phyloP scores from a whole-genome alignment of 2,888 invertebrate genomes.

The Danaus chrysippus region DNA sequence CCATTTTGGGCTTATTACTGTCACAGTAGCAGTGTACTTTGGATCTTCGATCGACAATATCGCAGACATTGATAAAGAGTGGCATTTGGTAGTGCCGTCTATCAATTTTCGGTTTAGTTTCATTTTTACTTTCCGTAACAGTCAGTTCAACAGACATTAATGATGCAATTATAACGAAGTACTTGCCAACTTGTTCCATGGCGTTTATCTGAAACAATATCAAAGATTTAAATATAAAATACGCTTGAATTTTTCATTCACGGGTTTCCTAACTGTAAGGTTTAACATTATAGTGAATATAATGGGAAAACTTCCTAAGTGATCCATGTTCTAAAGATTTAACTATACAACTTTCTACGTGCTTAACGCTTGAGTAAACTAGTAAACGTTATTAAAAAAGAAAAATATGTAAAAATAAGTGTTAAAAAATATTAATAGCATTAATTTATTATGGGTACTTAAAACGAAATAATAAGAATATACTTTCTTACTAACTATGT shows the following conservation, averaged over 20 bases:
- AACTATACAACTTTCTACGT: background rate
- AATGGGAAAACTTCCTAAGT: conserved; percentile 10
- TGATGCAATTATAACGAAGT: conserved; percentile 63
- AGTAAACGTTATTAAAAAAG: too few relatives aligned
- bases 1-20: conserved; percentile 68
- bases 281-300: background rate
- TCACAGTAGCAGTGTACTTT: conserved; percentile 75
- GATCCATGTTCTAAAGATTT: background rate
- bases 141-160: conserved; percentile 65
- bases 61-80: conserved; percentile 68
- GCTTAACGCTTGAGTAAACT: too few relatives aligned
- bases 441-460: too few relatives aligned
- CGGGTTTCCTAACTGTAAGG: background rate
- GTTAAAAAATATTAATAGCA: too few relatives aligned
- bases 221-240: conserved; percentile 11
- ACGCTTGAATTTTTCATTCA: background rate
- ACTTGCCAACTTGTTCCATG: conserved; percentile 64
- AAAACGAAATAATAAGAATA: too few relatives aligned
- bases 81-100: conserved; percentile 61
- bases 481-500: too few relatives aligned
- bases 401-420: too few relatives aligned
- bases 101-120: conserved; percentile 56
- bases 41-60: conserved; percentile 65
- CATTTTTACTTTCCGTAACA: conserved; percentile 64
- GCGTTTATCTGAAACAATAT: conserved; percentile 50